Conservation (phyloP, 1,140 invertebrate species). For the Magallana ariakensis region DNA sequence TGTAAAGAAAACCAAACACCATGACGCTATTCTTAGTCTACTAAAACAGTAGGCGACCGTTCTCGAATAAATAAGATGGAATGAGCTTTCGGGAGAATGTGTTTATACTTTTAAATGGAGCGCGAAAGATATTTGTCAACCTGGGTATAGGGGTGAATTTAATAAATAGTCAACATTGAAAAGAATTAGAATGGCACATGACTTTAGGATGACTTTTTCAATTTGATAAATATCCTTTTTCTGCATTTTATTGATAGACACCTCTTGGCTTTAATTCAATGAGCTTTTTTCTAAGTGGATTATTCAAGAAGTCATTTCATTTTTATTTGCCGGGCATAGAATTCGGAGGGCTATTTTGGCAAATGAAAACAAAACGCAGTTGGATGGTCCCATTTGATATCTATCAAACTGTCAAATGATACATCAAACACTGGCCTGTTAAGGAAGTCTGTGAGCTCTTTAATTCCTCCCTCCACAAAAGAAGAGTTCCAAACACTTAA, state of each 20-base stretch:
- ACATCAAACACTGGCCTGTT: neutral
- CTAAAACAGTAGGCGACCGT: conserved; percentile 24
- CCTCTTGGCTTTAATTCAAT: conserved; percentile 13
- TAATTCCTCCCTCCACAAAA: conserved; percentile 12
- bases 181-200: conserved; percentile 25
- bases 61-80: neutral
- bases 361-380: conserved; percentile 29
- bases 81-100: conserved; percentile 27
- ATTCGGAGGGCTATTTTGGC: conserved; percentile 1
- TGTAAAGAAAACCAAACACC: conserved; percentile 6
- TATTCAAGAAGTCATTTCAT: conserved; percentile 6
- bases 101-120: conserved; percentile 36
- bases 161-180: conserved; percentile 7
- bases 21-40: conserved; percentile 19
- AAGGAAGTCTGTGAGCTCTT: neutral
- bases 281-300: conserved; percentile 7
- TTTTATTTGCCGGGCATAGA: conserved; percentile 25
- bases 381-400: conserved; percentile 27
- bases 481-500: conserved; percentile 33
- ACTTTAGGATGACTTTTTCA: conserved; percentile 30
- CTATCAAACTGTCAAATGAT: conserved; percentile 33
- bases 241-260: neutral
- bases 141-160: conserved; percentile 13
- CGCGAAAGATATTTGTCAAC: conserved; percentile 31
- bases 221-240: conserved; percentile 16